Conservation (phyloP, 2,888 invertebrate species). For the Apamea monoglypha region DNA sequence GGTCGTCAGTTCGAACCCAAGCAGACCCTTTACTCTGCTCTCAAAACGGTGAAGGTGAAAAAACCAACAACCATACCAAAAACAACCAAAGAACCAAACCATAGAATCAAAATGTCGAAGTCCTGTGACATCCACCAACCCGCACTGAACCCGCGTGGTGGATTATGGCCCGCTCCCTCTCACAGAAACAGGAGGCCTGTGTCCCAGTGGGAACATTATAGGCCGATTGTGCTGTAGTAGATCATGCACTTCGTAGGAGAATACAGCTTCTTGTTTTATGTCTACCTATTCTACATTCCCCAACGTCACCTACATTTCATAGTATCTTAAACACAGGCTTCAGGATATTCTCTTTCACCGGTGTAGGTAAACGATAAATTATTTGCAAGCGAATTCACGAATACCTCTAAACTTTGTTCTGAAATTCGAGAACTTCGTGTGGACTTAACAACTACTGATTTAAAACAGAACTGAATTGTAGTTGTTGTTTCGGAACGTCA, state of each 20-base stretch:
- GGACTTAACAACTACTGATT: slow-evolving; percentile 11
- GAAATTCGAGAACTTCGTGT: background rate
- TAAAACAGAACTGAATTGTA: background rate
- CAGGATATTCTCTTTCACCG: background rate
- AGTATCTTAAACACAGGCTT: background rate
- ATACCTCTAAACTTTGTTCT: background rate
- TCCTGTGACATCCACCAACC: background rate
- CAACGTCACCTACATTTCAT: background rate
- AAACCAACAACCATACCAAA: too few relatives aligned
- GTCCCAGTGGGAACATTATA: background rate
- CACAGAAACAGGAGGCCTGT: background rate
- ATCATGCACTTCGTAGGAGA: background rate
- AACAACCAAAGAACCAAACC: too few relatives aligned
- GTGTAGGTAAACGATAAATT: slow-evolving; percentile 6
- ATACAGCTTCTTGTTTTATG: background rate
- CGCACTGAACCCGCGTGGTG: background rate
- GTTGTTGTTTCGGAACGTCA: background rate
- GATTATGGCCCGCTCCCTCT: too few relatives aligned
- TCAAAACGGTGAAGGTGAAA: too few relatives aligned
- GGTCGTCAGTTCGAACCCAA: too few relatives aligned
- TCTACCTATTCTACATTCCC: background rate
- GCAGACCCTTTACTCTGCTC: too few relatives aligned
- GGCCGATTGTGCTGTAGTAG: background rate
- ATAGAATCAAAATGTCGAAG: too few relatives aligned
- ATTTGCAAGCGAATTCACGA: background rate